Conservation (phyloP, 2,888 invertebrate species). For the Epistrophe grossulariae region DNA sequence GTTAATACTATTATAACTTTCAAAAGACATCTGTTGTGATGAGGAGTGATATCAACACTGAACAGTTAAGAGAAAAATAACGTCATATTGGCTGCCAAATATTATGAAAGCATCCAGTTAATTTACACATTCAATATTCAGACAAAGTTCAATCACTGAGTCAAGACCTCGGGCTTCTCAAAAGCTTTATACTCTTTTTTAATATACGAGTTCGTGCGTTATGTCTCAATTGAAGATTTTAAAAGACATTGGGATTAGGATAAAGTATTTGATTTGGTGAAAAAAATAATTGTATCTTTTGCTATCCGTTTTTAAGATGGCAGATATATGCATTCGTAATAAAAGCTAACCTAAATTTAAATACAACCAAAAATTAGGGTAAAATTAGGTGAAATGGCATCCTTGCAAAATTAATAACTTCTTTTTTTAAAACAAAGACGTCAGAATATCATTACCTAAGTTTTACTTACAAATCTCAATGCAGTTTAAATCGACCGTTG, state of each 20-base stretch:
- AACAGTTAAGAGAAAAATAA: constrained; percentile 14
- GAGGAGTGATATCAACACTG: not conserved
- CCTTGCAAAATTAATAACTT: too few species aligned
- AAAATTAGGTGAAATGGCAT: too few species aligned
- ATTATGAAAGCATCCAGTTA: constrained; percentile 25
- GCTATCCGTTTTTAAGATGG: too few species aligned
- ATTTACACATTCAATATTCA: constrained; percentile 3
- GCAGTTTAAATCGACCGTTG: too few species aligned
- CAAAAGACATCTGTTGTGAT: not conserved
- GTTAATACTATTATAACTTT: constrained; percentile 2
- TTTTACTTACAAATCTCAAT: too few species aligned
- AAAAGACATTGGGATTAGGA: not conserved
- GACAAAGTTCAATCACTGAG: constrained; percentile 53
- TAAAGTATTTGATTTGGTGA: not conserved
- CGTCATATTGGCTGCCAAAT: not conserved
- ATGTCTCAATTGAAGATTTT: constrained; percentile 8
- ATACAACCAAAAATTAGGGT: too few species aligned
- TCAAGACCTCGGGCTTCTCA: constrained; percentile 18
- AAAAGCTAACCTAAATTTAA: too few species aligned
- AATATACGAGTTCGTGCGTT: constrained; percentile 21
- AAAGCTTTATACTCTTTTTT: not conserved
- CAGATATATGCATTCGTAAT: too few species aligned
- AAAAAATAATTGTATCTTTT: not conserved
- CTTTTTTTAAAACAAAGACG: too few species aligned
- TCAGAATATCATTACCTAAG: too few species aligned